A percentile compares a stretch with the other conserved stretches of the same genome.
These are phyloP conservation scores for Folsomia manolachei DNA, from an alignment of 2,888 invertebrate genomes.

Conservation along the genomic window DNA sequence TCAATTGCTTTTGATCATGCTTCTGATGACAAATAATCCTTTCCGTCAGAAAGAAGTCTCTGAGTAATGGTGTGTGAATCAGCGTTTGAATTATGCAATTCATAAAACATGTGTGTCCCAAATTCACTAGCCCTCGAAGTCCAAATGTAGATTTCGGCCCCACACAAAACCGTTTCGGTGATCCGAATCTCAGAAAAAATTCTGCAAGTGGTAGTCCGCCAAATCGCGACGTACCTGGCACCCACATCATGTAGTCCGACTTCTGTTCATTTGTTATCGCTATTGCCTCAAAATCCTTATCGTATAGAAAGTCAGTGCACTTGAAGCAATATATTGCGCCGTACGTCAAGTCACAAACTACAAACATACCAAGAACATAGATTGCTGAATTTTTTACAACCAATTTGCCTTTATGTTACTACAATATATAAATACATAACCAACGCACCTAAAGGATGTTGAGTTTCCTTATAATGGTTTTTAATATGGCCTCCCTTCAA, in stretches of 20 bases:
- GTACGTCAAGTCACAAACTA: slow-evolving; percentile 78
- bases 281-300: slow-evolving; percentile 63
- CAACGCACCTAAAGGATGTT: slow-evolving; percentile 69
- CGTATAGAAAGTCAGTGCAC: slow-evolving; percentile 91
- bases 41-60: slow-evolving; percentile 94
- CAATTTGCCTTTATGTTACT: too few species aligned
- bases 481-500: slow-evolving; percentile 76
- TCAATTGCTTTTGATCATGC: slow-evolving; percentile 41
- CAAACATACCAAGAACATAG: not conserved
- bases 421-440: too few species aligned
- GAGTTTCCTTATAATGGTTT: slow-evolving; percentile 76
- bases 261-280: slow-evolving; percentile 53
- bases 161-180: slow-evolving; percentile 23
- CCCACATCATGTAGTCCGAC: slow-evolving; percentile 40
- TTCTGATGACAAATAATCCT: slow-evolving; percentile 71
- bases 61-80: slow-evolving; percentile 88
- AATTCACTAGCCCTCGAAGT: slow-evolving; percentile 86
- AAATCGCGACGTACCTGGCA: slow-evolving; percentile 50
- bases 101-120: slow-evolving; percentile 98
- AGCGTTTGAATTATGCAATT: slow-evolving; percentile 95
- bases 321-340: slow-evolving; percentile 85
- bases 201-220: slow-evolving; percentile 75
- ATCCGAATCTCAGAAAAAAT: slow-evolving; percentile 64
- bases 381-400: not conserved
- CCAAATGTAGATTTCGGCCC: slow-evolving; percentile 57